Conservation (phyloP, 1,140 invertebrate species). For the Halesus radiatus region DNA sequence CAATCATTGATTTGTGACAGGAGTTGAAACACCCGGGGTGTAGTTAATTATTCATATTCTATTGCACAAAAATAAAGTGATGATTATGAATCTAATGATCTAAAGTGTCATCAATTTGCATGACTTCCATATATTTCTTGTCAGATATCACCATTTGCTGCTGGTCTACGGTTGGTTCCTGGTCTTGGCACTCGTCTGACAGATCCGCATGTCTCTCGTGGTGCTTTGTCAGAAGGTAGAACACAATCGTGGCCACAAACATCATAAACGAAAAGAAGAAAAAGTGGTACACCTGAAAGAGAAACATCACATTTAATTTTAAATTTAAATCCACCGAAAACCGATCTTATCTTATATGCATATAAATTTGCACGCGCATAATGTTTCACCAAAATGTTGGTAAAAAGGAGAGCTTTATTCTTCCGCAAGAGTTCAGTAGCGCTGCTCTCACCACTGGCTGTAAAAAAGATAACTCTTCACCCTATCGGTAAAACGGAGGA, state of each 20-base stretch:
- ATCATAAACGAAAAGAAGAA: constrained; percentile 65
- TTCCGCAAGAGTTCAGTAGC: too few relatives aligned
- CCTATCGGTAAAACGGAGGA: too few relatives aligned
- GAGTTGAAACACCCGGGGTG: not conserved
- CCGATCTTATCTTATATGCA: too few relatives aligned
- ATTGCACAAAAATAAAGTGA: not conserved
- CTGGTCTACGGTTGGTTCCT: not conserved
- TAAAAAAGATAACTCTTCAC: too few relatives aligned
- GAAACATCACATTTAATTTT: not conserved
- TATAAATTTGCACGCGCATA: too few relatives aligned
- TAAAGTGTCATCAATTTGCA: constrained; percentile 62
- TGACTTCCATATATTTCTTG: constrained; percentile 61
- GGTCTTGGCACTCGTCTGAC: constrained; percentile 43
- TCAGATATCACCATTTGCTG: constrained; percentile 60
- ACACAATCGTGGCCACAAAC: constrained; percentile 61
- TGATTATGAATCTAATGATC: constrained; percentile 57
- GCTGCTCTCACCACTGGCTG: too few relatives aligned
- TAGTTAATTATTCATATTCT: not conserved
- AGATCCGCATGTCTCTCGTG: constrained; percentile 58
- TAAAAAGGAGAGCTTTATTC: too few relatives aligned
- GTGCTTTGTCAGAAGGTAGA: constrained; percentile 60
- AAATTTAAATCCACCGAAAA: too few relatives aligned
- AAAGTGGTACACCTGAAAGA: constrained; percentile 63
- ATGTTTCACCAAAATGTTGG: too few relatives aligned
- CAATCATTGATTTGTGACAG: too few relatives aligned